These are phyloP conservation scores for Hypanus sabinus DNA, from an alignment of 2,113 vertebrate genomes.

Conservation along the genomic window DNA sequence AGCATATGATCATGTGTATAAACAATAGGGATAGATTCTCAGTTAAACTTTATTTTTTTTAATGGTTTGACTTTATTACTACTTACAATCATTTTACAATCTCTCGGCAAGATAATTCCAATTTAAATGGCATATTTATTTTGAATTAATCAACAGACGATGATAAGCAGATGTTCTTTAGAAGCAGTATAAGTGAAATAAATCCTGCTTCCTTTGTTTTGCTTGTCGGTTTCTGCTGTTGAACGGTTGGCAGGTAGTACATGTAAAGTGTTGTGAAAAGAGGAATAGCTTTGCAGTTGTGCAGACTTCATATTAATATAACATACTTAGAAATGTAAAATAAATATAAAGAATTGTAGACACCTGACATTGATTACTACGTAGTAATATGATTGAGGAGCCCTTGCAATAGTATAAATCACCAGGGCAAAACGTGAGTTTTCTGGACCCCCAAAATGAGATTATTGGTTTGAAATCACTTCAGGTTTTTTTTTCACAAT, in stretches of 20 bases:
- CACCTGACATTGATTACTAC: neutral
- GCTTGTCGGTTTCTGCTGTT: neutral
- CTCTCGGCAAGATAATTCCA: neutral
- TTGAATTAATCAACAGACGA: constrained; percentile 24
- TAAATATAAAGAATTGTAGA: neutral
- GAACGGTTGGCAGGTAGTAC: neutral
- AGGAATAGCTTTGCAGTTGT: neutral
- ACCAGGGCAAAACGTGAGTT: neutral
- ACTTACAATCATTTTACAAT: neutral
- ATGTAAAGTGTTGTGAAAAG: neutral
- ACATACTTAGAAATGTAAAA: neutral
- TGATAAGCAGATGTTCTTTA: constrained; percentile 13
- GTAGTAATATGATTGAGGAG: neutral
- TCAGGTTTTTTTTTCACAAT: too few species aligned
- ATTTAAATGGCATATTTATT: neutral
- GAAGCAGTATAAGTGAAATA: neutral
- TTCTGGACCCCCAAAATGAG: neutral
- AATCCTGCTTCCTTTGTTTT: neutral
- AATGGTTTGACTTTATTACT: neutral
- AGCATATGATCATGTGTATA: neutral
- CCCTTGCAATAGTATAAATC: neutral
- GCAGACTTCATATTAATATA: neutral
- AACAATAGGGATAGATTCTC: neutral
- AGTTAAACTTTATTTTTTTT: neutral
- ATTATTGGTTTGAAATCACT: neutral